Evolutionary conservation across 2,888 invertebrate species (phyloP), one percentile per base, ranked within the genome.

Genomic region (Thereva nobilitata): DNA sequence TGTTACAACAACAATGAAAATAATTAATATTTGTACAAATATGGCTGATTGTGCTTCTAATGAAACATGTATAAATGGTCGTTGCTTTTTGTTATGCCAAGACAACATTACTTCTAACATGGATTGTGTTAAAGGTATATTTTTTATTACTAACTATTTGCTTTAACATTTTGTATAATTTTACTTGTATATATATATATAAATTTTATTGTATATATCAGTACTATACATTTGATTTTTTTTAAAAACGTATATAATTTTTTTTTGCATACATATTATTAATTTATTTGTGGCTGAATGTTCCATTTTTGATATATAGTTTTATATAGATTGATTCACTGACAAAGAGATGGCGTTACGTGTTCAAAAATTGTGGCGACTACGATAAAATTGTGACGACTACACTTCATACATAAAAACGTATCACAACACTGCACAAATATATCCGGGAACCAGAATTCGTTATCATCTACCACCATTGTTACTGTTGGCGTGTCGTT

Each of bases 21-120:
- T 80, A 76, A 77, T 78, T 75, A 79, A 77, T 75, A 74, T 79
- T 74, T 89, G 88, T 82, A 81, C 80, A 73, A 79, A 80, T 74
- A 84, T 86, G 78, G 80, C 80, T 74, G 86, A 88, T 76, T 89
- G 89, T 79, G 82, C 82, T 72, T 78, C 82, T 73, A 82, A 82
- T 72, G 86, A 88, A 79, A 83, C 83, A 70, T 89, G 89, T 79
- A 80, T 84, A 72, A 80, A 82, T 75, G 84, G 84, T 74, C 80
- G 80, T 75, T 87, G 85, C 78, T 78, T 77, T 71, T 71, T 73
- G 73, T 71, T 74, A 67, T 72, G 75, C 70, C 71, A 72, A 68
- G 70, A 72, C 52, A 72, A 71, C 67, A 68, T 67, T 23, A 23
- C 23, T 70, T 70, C 70, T 68, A 72, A 72, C 71, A 69, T 64